Percentiles rank a stretch among this genome's conserved stretches.
These are phyloP conservation scores for Axea sp. DNA, from an alignment of 2,888 invertebrate genomes.

Conservation along the genomic window DNA sequence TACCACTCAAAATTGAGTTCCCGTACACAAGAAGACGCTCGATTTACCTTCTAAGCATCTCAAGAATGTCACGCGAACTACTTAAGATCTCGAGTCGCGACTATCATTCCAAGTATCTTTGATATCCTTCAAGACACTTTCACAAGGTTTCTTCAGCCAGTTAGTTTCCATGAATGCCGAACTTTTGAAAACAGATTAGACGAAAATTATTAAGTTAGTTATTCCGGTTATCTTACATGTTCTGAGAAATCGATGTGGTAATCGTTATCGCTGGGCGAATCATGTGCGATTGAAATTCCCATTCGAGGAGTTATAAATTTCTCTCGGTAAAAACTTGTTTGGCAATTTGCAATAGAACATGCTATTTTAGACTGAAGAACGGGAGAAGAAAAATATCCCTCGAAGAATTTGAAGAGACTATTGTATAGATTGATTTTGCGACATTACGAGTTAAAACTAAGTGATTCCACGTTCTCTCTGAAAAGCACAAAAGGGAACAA, in stretches of 20 bases:
- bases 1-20: conserved; percentile 11
- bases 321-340: no score
- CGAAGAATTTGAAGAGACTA: no score
- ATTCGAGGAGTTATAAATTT: neutral
- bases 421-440: no score
- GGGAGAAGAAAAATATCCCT: no score
- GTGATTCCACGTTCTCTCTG: no score
- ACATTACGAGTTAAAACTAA: no score
- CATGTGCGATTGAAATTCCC: conserved; percentile 12
- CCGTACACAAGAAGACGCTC: conserved; percentile 1
- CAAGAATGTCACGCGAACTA: conserved; percentile 26
- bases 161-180: conserved; percentile 5
- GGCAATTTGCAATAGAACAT: no score
- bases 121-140: conserved; percentile 15
- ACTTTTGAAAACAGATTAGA: conserved; percentile 29
- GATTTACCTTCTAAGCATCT: conserved; percentile 22
- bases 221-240: conserved; percentile 7
- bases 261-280: conserved; percentile 3
- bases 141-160: conserved; percentile 23
- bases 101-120: conserved; percentile 27
- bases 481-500: no score
- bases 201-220: conserved; percentile 15
- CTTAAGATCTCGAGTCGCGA: conserved; percentile 7
- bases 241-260: conserved; percentile 4
- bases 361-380: no score